Evolutionary conservation across 2,888 invertebrate species (phyloP).

Genomic region (Altica lythri): DNA sequence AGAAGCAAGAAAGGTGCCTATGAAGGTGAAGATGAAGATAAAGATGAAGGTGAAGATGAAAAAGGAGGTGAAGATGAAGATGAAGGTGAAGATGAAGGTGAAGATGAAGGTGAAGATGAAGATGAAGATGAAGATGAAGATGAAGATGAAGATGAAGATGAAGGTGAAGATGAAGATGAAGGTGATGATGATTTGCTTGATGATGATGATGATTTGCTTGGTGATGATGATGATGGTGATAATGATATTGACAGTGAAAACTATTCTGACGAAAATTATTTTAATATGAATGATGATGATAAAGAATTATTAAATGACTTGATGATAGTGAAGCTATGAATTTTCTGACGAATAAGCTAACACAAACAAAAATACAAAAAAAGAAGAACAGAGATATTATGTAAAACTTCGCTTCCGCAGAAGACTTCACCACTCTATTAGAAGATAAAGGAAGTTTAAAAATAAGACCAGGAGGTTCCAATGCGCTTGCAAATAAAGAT

Average conservation of each 20-base stretch:
- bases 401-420: conserved; percentile 80
- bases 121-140: too few species aligned
- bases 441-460: conserved; percentile 77
- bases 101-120: too few species aligned
- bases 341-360: conserved; percentile 50
- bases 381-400: conserved; percentile 58
- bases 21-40: conserved; percentile 35
- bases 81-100: too few species aligned
- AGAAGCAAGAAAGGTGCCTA: conserved; percentile 4
- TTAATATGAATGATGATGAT: conserved; percentile 57
- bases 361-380: conserved; percentile 33
- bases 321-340: conserved; percentile 54
- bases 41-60: too few species aligned
- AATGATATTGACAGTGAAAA: conserved; percentile 32
- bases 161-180: too few species aligned
- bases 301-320: conserved; percentile 47
- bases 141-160: too few species aligned
- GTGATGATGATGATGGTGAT: conserved; percentile 44
- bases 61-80: too few species aligned
- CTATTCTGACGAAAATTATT: conserved; percentile 39
- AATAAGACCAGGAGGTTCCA: conserved; percentile 66
- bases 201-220: conserved; percentile 53
- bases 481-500: conserved; percentile 74
- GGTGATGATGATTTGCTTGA: too few species aligned
- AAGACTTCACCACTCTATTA: conserved; percentile 85